Conservation (phyloP, 2,797 vertebrate species). For the Crax fasciolata region DNA sequence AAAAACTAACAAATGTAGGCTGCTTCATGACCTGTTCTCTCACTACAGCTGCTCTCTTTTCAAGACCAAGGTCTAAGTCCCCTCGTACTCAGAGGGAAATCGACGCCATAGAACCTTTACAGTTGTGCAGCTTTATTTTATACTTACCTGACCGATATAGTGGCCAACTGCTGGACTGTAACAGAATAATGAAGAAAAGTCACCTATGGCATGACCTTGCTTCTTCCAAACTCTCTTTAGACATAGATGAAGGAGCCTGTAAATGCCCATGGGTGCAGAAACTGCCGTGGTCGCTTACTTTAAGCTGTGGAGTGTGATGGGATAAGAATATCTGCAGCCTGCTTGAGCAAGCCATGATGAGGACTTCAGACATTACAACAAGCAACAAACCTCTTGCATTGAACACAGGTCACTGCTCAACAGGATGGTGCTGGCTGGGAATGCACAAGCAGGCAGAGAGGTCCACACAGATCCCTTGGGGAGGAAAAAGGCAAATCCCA, state of each 20-base stretch:
- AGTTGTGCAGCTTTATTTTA: not conserved
- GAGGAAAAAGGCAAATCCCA: accelerated
- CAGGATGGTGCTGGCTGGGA: accelerated
- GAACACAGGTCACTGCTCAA: accelerated
- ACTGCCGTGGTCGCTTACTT: not conserved
- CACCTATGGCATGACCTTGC: not conserved
- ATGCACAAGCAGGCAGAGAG: not conserved
- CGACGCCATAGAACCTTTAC: not conserved
- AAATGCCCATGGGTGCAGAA: accelerated
- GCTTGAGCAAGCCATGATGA: not conserved
- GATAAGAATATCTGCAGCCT: not conserved
- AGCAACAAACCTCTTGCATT: not conserved
- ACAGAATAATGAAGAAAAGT: not conserved
- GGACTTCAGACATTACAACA: not conserved
- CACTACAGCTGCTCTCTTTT: not conserved
- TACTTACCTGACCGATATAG: not conserved
- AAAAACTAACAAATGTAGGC: not conserved
- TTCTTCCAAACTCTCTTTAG: not conserved
- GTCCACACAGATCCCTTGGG: not conserved
- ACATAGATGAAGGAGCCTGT: not conserved
- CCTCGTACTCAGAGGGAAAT: not conserved
- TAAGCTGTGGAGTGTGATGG: not conserved
- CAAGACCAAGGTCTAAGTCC: not conserved
- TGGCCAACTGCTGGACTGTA: not conserved
- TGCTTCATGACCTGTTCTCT: not conserved